Percentiles rank a stretch among this genome's conserved stretches.
Evolutionary conservation across 2,888 invertebrate genomes (phyloP).

Genomic region (Caenorhabditis plicata): DNA sequence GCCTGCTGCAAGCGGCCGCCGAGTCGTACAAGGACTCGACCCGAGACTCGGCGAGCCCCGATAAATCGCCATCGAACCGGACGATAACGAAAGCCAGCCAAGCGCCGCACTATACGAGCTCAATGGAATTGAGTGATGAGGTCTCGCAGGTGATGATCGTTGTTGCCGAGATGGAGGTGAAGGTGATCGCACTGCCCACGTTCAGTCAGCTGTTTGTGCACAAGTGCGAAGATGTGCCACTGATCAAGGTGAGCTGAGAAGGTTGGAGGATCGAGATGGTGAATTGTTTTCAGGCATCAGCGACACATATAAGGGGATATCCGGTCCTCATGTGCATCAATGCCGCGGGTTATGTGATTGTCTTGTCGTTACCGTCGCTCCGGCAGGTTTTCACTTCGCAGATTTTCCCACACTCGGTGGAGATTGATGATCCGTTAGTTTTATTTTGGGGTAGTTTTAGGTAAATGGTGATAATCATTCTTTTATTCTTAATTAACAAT

Average conservation of each 20-base stretch:
- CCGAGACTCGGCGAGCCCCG: constrained; percentile 47
- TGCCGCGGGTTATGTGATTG: constrained; percentile 74
- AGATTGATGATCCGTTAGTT: constrained; percentile 63
- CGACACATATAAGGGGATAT: constrained; percentile 58
- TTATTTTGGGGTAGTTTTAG: not conserved
- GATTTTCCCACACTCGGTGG: constrained; percentile 77
- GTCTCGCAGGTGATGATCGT: constrained; percentile 52
- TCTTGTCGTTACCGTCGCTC: constrained; percentile 92
- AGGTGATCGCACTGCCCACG: constrained; percentile 56
- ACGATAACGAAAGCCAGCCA: constrained; percentile 55
- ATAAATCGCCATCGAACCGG: constrained; percentile 41
- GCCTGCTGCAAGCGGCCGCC: constrained; percentile 83
- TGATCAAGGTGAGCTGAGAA: constrained; percentile 52
- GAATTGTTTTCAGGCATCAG: constrained; percentile 34
- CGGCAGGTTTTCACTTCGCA: constrained; percentile 87
- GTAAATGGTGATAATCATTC: no score
- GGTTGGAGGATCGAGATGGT: not conserved
- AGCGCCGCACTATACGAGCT: constrained; percentile 38
- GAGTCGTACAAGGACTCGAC: constrained; percentile 83
- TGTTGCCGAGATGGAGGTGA: constrained; percentile 58
- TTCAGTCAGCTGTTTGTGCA: constrained; percentile 55
- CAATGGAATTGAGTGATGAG: constrained; percentile 40
- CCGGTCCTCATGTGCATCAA: constrained; percentile 58
- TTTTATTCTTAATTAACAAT: no score
- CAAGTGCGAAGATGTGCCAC: constrained; percentile 55